phyloP scores from a whole-genome alignment of 2,113 vertebrate genomes.

The Pseudopodoces humilis region DNA sequence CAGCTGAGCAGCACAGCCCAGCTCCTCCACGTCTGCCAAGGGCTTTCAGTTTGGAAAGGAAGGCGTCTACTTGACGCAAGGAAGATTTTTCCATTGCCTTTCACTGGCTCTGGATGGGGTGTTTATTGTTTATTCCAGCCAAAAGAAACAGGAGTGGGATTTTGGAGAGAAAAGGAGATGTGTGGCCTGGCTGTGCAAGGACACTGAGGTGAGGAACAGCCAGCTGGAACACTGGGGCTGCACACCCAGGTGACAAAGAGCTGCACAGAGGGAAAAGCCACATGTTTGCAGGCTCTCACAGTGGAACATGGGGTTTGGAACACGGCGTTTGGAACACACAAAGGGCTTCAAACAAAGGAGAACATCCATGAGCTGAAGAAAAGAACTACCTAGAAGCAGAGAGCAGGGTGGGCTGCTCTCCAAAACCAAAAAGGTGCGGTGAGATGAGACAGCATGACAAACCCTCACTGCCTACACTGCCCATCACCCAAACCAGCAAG shows the following conservation, averaged over 20 bases:
- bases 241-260: background rate
- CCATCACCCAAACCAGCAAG: background rate
- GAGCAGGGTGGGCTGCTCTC: background rate
- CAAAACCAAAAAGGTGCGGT: background rate
- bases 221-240: background rate
- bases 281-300: background rate
- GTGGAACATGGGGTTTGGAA: background rate
- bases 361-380: background rate
- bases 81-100: constrained; percentile 41
- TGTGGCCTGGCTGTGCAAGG: background rate
- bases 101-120: background rate
- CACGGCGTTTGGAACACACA: background rate
- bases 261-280: background rate
- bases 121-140: background rate
- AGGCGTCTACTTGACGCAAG: background rate
- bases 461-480: background rate
- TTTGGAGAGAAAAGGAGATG: background rate
- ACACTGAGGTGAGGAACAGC: background rate
- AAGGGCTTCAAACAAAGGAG: background rate
- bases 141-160: background rate
- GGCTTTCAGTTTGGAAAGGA: constrained; percentile 13
- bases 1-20: background rate
- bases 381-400: background rate
- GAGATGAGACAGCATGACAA: accelerated
- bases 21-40: background rate